These are phyloP conservation scores for Malthinus seriepunctatus DNA, from an alignment of 2,888 invertebrate genomes.

Conservation along the genomic window DNA sequence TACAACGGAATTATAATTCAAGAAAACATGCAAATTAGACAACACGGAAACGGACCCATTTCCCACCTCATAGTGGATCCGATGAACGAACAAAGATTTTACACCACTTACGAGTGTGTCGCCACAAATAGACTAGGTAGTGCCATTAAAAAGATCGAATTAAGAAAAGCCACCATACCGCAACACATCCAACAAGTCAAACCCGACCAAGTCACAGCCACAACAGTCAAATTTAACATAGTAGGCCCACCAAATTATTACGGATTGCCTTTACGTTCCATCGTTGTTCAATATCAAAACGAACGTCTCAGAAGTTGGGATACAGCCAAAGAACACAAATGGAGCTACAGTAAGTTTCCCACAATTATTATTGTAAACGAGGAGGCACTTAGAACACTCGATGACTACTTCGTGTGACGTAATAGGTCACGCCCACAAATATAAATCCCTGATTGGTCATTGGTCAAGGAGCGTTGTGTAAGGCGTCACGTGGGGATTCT, in stretches of 20 bases:
- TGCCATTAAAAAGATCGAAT: conserved; percentile 67
- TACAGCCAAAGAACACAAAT: conserved; percentile 69
- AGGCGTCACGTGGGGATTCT: too few species aligned
- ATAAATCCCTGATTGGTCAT: too few species aligned
- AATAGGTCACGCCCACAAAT: too few species aligned
- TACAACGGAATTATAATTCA: conserved; percentile 51
- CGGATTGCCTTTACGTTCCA: conserved; percentile 76
- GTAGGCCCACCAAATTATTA: conserved; percentile 73
- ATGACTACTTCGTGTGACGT: too few species aligned
- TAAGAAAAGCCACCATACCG: conserved; percentile 76
- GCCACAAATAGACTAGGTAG: conserved; percentile 78
- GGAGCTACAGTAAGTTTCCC: conserved; percentile 66
- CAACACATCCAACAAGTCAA: conserved; percentile 66
- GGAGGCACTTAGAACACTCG: too few species aligned
- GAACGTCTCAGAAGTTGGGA: conserved; percentile 71
- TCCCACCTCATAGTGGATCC: conserved; percentile 75
- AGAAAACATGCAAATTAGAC: conserved; percentile 58
- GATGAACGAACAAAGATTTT: conserved; percentile 64
- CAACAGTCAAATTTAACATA: conserved; percentile 80
- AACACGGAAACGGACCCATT: conserved; percentile 69
- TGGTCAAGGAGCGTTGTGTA: too few species aligned
- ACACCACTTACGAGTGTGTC: conserved; percentile 78
- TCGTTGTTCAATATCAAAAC: conserved; percentile 76
- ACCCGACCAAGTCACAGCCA: conserved; percentile 76
- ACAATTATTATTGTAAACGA: background rate